Conservation (phyloP, 37 sponge, comb jelly and placozoan genomes). For the Lycopodina hypogea region DNA sequence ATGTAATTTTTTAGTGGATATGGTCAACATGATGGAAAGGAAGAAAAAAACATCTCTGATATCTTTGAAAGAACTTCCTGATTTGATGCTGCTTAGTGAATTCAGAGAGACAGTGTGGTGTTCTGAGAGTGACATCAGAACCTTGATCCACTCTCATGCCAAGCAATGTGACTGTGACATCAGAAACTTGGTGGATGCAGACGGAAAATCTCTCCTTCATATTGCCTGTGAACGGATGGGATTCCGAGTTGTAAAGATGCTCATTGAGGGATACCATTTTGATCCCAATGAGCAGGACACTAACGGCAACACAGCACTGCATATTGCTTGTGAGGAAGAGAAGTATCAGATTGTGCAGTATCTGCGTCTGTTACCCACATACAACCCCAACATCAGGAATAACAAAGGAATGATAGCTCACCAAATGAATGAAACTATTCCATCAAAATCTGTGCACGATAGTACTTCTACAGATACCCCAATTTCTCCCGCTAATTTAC, state of each 20-base stretch:
- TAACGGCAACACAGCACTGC: conserved; percentile 6
- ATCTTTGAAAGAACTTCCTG: too few relatives aligned
- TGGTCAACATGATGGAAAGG: too few relatives aligned
- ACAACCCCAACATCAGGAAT: conserved; percentile 10
- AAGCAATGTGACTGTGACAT: too few relatives aligned
- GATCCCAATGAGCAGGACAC: not conserved
- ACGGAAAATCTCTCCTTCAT: conserved; percentile 5
- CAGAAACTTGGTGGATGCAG: not conserved
- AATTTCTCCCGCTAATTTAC: too few relatives aligned
- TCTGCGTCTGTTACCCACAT: not conserved
- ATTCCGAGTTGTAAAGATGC: not conserved
- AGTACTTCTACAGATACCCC: too few relatives aligned
- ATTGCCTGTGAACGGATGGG: not conserved
- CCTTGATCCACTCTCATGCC: too few relatives aligned
- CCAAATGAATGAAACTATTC: not conserved
- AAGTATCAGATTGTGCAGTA: not conserved
- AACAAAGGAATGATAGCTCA: not conserved
- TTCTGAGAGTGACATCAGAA: too few relatives aligned
- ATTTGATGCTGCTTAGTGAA: too few relatives aligned
- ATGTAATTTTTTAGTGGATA: too few relatives aligned
- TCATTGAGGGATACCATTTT: not conserved
- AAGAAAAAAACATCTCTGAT: too few relatives aligned
- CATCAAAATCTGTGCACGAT: not conserved
- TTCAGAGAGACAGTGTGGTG: too few relatives aligned
- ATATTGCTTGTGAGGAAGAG: not conserved